phyloP scores from a whole-genome alignment of 1,140 invertebrate species.

The Eurytemora carolleeae region DNA sequence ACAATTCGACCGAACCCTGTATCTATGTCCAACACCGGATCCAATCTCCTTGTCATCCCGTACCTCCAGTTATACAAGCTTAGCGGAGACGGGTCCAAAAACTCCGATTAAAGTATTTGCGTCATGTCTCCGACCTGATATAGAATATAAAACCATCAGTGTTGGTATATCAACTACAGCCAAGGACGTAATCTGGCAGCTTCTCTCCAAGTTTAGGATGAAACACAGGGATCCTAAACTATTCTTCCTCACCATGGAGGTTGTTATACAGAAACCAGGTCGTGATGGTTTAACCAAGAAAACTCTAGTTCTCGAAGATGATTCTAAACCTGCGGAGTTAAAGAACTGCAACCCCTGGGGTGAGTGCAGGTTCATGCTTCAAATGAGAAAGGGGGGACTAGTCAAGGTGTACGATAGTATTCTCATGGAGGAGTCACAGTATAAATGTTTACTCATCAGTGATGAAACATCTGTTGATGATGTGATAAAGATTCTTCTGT shows the following conservation, averaged over 20 bases:
- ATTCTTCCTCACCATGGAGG: constrained; percentile 85
- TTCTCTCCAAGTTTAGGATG: constrained; percentile 76
- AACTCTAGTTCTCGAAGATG: background rate
- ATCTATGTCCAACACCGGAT: background rate
- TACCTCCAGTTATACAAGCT: background rate
- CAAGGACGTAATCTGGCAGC: constrained; percentile 54
- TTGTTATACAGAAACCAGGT: constrained; percentile 42
- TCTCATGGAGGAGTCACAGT: constrained; percentile 17
- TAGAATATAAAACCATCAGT: constrained; percentile 76
- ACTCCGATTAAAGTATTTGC: constrained; percentile 77
- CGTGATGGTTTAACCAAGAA: background rate
- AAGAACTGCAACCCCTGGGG: background rate
- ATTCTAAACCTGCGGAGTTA: background rate
- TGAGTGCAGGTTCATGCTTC: constrained; percentile 20
- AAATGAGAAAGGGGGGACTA: constrained; percentile 22
- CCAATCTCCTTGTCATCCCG: background rate
- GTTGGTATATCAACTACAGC: constrained; percentile 65
- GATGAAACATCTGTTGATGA: constrained; percentile 23
- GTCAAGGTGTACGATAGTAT: constrained; percentile 22
- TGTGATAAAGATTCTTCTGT: constrained; percentile 24
- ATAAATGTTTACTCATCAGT: constrained; percentile 19
- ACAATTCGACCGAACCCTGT: background rate
- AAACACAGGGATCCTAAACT: constrained; percentile 68
- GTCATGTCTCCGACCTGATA: constrained; percentile 61
- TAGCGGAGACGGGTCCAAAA: constrained; percentile 31